Evolutionary conservation across 2,888 invertebrate genomes (phyloP).

Genomic region (Fragum fragum): DNA sequence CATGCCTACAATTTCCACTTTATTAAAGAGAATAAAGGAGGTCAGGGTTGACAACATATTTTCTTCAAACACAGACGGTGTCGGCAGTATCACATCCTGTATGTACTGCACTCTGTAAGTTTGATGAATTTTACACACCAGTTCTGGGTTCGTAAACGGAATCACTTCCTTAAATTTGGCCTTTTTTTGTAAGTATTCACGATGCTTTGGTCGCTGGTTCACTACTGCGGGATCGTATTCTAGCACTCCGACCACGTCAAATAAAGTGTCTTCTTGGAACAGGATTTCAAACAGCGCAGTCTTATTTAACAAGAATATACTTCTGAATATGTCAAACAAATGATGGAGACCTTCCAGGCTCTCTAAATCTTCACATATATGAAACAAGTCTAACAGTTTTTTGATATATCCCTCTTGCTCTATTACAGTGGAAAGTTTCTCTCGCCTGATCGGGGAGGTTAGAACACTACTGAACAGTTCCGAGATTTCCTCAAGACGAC

Average conservation of each 20-base stretch:
- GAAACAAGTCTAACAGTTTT: conserved; percentile 97
- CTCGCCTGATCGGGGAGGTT: conserved; percentile 95
- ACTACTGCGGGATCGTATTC: conserved; percentile 97
- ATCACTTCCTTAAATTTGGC: conserved; percentile 92
- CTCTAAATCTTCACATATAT: conserved; percentile 98
- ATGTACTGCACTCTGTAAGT: conserved; percentile 99
- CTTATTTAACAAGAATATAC: conserved; percentile 99
- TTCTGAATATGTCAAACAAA: conserved; percentile 99
- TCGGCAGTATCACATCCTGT: conserved; percentile 98
- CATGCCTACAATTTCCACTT: conserved; percentile 99
- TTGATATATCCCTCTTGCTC: conserved; percentile 98
- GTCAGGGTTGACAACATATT: conserved; percentile 98
- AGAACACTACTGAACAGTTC: conserved; percentile 89
- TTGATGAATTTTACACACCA: conserved; percentile 99
- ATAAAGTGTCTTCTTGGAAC: conserved; percentile 98
- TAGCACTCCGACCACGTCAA: conserved; percentile 96
- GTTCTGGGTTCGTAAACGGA: conserved; percentile 97
- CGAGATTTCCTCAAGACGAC: conserved; percentile 97
- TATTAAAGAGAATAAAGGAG: conserved; percentile 99
- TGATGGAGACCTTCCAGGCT: conserved; percentile 95
- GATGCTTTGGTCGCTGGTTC: conserved; percentile 90
- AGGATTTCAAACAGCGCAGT: conserved; percentile 98
- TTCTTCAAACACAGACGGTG: conserved; percentile 99
- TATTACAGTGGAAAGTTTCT: conserved; percentile 96
- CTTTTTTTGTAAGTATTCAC: conserved; percentile 97